These are phyloP conservation scores for Magallana angulata DNA, from an alignment of 1,140 invertebrate species.

Conservation along the genomic window DNA sequence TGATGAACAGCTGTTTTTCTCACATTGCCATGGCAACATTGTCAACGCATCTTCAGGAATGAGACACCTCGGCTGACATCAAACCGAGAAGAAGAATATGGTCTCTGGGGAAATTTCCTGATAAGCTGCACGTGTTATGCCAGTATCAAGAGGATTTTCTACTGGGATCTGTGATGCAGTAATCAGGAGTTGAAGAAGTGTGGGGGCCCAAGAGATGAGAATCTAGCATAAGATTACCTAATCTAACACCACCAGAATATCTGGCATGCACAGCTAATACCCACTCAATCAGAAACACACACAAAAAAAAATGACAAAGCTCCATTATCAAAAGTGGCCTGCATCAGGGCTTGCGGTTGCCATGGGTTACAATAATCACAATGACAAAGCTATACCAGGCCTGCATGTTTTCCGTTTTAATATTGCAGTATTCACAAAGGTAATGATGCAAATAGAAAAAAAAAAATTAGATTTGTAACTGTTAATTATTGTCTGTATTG, in stretches of 20 bases:
- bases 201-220: background rate
- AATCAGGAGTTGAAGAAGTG: background rate
- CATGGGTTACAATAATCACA: background rate
- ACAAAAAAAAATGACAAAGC: background rate
- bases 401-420: background rate
- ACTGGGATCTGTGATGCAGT: background rate
- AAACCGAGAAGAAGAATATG: background rate
- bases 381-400: background rate
- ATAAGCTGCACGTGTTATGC: background rate
- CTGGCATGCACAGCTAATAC: constrained; percentile 5
- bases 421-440: background rate
- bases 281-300: constrained; percentile 4
- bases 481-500: constrained; percentile 13
- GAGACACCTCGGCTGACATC: constrained; percentile 6
- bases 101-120: background rate
- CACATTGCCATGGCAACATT: background rate
- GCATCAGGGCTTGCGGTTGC: background rate
- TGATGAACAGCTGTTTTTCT: constrained; percentile 21
- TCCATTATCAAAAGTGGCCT: constrained; percentile 9
- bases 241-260: background rate
- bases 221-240: background rate
- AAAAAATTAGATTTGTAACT: constrained; percentile 1
- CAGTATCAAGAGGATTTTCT: background rate
- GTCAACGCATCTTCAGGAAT: background rate
- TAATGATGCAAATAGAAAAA: constrained; percentile 18